A percentile compares a stretch with the other conserved stretches of the same genome.
Conservation (phyloP, 1,140 invertebrate species). For the Musca vetustissima region DNA sequence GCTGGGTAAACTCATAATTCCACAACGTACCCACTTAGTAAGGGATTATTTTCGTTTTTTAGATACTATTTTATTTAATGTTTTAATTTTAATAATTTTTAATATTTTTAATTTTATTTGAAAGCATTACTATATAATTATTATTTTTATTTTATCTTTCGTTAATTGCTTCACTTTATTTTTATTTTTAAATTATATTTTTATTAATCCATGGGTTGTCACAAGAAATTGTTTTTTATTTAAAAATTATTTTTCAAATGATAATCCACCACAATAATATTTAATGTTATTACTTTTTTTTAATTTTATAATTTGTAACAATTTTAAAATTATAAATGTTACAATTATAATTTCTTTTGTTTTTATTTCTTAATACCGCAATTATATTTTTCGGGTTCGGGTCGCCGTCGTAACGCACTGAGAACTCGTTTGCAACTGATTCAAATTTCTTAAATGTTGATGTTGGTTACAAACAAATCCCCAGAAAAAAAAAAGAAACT, state of each 20-base stretch:
- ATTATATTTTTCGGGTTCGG: not conserved
- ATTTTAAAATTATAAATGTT: conserved; percentile 9
- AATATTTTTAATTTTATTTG: not conserved
- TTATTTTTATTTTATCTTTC: not conserved
- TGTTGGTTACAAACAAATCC: conserved; percentile 30
- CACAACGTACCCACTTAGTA: not conserved
- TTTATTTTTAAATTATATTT: conserved; percentile 9
- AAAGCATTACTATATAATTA: not conserved
- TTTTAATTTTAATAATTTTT: not conserved
- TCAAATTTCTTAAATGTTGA: conserved; percentile 43
- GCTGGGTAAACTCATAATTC: conserved; percentile 71
- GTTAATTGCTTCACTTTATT: not conserved
- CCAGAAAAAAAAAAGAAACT: conserved; percentile 12
- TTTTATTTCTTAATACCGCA: conserved; percentile 20
- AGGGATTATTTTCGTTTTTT: not conserved
- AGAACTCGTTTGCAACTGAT: conserved; percentile 55
- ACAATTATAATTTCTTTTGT: conserved; percentile 13
- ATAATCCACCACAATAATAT: too few species aligned
- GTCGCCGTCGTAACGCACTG: conserved; percentile 47
- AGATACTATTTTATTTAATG: not conserved
- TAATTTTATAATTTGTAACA: not conserved
- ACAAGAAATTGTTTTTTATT: not conserved
- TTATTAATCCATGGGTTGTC: not conserved
- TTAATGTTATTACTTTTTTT: too few species aligned
- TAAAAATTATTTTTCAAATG: too few species aligned